Evolutionary conservation across 2,797 vertebrate species (phyloP), one percentile per base, ranked within the genome.

Genomic region (Megaceryle alcyon): DNA sequence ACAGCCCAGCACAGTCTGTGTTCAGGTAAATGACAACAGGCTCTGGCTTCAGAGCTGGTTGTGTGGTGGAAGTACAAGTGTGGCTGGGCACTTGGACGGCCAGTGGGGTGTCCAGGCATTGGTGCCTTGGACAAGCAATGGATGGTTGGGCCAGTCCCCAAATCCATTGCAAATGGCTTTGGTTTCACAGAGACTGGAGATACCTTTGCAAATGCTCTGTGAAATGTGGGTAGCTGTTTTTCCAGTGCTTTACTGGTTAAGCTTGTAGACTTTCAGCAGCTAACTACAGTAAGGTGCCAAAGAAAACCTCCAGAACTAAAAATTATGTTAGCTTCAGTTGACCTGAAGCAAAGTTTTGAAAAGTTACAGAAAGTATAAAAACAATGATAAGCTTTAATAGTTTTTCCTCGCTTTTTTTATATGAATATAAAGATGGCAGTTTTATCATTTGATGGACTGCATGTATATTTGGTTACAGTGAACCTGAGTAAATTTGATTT

Each of bases 1-100:
- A 28, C 7, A 16, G 35, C 31, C 22, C 46, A n/a, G 14, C 6
- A 1, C 0, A 2, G 39, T n/a, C 54, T 33, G 63, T 2, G 3
- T 3, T 70, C 33, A 16, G 44, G 46, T 23, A 39, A 9, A 6
- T 12, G 39, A 4, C 13, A n/a, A 6, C 13, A 39, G 57, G 51
- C 59, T 39, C 12, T 68, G n/a, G 8, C n/a, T 39, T 44, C 21
- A 11, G 37, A 35, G 48, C 16, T 86, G 54, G 15, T 5, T 26
- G 12, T 19, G 66, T 0, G 1, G 14, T 63, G 44, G 43, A 53
- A 43, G 26, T 6, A 8, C 15, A 54, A 54, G 17, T 54, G 18
- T 54, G 18, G 53, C 48, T 54, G 53, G 53, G 31, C 15, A 4
- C 43, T n/a, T 3, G 9, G 15, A 23, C 31, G 28, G 25, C 21